Evolutionary conservation across 2,113 vertebrate genomes (phyloP), one percentile per base, ranked within the genome.

Genomic region (Malaclemys terrapin): DNA sequence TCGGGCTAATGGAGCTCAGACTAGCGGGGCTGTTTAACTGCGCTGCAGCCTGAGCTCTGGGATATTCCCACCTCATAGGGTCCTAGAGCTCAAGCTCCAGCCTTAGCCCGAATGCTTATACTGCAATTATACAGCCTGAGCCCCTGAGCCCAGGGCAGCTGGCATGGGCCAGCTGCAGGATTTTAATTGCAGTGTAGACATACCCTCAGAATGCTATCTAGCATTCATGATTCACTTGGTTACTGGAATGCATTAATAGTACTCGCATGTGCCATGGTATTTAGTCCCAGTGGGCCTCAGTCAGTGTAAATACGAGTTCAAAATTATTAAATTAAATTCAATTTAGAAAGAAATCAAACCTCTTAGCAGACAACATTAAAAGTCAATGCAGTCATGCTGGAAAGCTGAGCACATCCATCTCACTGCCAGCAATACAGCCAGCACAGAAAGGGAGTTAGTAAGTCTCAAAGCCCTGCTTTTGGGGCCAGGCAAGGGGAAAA

Each of bases 241-340:
- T 88, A 81, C 72, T 65, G 89, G 90, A 91, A 35, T 54, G 88
- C 84, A 95, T 95, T 42, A 90, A 89, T 14, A 79, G 31, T n/a
- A 89, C 47, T 93, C 19, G 69, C 83, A 80, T 80, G 62, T 80
- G 35, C 84, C 85, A 88, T 47, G 72, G 45, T 11, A 88, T 88
- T 94, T 89, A 11, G 81, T 12, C 85, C 88, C 65, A 79, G 84
- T 2, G 90, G 56, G 47, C 12, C 42, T 78, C 53, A 27, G 45
- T 62, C 31, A 80, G 22, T 80, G 24, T 75, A 72, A 85, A 27
- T 42, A 38, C 10, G 38, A 8, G 24, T 25, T 59, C 42, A 79
- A 56, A 87, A 47, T 25, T 47, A 78, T 47, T 27, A 29, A 47
- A 78, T 78, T 12, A 6, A 45, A 76, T 38, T 20, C 7, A 38